These are phyloP conservation scores for roundworm (Caenorhabditis elegans) DNA, from an alignment of 1,140 invertebrate species.

Conservation along the genomic window DNA sequence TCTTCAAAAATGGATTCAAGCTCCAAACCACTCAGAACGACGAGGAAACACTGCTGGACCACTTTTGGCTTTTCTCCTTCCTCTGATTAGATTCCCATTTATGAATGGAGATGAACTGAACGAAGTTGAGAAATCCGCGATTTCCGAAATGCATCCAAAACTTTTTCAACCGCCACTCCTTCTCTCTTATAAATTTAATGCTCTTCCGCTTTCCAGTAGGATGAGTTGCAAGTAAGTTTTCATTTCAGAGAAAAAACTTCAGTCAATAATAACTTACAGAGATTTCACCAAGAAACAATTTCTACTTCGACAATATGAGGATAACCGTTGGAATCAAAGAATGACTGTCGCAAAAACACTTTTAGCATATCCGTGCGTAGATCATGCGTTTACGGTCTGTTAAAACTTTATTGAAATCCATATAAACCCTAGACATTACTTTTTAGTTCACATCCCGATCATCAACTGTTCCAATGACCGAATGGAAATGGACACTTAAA, in stretches of 20 bases:
- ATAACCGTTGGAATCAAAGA: conserved; percentile 69
- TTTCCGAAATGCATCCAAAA: conserved; percentile 63
- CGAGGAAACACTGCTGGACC: conserved; percentile 59
- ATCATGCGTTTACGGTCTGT: neutral
- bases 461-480: conserved; percentile 66
- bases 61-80: conserved; percentile 58
- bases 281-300: conserved; percentile 67
- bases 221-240: conserved; percentile 47
- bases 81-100: conserved; percentile 67
- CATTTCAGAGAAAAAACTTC: neutral
- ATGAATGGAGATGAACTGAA: conserved; percentile 68
- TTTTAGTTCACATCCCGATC: conserved; percentile 67
- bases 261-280: conserved; percentile 52
- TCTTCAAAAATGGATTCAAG: conserved; percentile 56
- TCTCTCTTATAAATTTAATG: conserved; percentile 69
- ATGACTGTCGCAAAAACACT: conserved; percentile 50
- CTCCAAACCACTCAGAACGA: conserved; percentile 61
- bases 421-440: conserved; percentile 42
- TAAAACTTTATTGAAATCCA: neutral
- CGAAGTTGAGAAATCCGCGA: conserved; percentile 63
- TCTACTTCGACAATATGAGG: conserved; percentile 68
- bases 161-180: conserved; percentile 67
- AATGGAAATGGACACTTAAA: conserved; percentile 68
- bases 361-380: neutral
- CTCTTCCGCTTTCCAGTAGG: conserved; percentile 66